phyloP scores from a whole-genome alignment of 2,113 vertebrate genomes.

The Colistium nudipinnis region DNA sequence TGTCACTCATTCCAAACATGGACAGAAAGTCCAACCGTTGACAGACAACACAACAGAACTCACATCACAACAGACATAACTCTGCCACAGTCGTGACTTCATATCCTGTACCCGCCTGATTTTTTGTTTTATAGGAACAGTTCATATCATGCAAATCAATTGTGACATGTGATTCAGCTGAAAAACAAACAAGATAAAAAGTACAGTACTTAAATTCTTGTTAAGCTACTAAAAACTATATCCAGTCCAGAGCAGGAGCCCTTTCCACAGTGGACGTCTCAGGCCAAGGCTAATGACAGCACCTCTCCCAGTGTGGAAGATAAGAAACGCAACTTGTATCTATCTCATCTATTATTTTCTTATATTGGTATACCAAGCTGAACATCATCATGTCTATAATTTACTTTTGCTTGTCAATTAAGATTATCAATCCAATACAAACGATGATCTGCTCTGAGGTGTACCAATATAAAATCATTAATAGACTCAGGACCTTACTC shows the following conservation, averaged over 20 bases:
- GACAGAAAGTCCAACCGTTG: slow-evolving; percentile 32
- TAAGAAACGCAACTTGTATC: background rate
- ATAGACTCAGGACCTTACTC: background rate
- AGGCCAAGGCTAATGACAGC: slow-evolving; percentile 1
- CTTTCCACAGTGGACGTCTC: slow-evolving; percentile 40
- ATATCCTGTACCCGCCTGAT: slow-evolving; percentile 19
- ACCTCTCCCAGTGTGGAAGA: background rate
- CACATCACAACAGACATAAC: slow-evolving; percentile 1
- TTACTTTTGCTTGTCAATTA: background rate
- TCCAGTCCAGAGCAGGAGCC: slow-evolving; percentile 46
- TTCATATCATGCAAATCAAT: slow-evolving; percentile 50
- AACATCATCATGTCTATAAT: background rate
- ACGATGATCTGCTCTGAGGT: background rate
- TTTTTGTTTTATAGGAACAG: slow-evolving; percentile 18
- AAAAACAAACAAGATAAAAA: slow-evolving; percentile 37
- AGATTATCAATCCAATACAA: background rate
- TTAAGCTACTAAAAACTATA: slow-evolving; percentile 50
- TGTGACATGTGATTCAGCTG: slow-evolving; percentile 22
- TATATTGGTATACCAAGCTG: background rate
- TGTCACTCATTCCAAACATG: slow-evolving; percentile 53
- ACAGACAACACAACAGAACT: slow-evolving; percentile 3
- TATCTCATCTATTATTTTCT: background rate
- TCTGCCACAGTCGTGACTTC: slow-evolving; percentile 7
- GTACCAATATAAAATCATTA: slow-evolving; percentile 15
- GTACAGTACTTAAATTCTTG: slow-evolving; percentile 12